Evolutionary conservation across 2,797 vertebrate species (phyloP), one percentile per base, ranked within the genome.

Genomic region (Oreochromis mossambicus): DNA sequence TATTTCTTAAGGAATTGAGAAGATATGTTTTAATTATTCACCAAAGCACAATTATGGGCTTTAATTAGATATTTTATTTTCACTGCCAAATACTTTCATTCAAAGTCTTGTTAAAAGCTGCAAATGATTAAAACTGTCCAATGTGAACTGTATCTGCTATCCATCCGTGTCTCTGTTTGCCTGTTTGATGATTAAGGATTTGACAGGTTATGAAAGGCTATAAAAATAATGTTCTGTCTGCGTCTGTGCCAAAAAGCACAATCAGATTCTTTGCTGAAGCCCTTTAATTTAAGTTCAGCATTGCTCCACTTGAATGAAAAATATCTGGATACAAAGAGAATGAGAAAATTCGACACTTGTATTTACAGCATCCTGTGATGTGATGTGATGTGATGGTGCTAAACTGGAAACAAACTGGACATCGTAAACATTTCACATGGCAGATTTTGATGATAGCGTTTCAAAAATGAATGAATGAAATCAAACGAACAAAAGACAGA

Each of bases 171-270:
- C 26, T 76, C 80, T 21, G 19, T 73, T 32, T 63, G 54, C 38
- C 78, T 85, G 73, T 81, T 9, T 86, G 88, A 91, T 66, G 85
- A 26, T 32, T 55, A 84, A 82, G 48, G 78, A 63, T 85, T 11
- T 92, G 89, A 89, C 87, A 91, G 85, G 43, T 73, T 73, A 29
- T 1, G 2, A 73, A 73, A 73, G 43, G 24, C 38, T 46, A 29
- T 12, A 29, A 73, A 46, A 48, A 73, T 29, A 73, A 73, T 4
- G 17, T 12, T 5, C 15, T 48, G 24, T 19, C 41, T 19, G 41
- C 5, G 0, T 29, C 15, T 26, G 26, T 19, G 4, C 41, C 68
- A 48, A 46, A 73, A 73, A 29, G 3, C 4, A 73, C 66, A 70
- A 2, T 46, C 66, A 29, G 41, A 73, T 46, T 73, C 68, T 73